A percentile compares a stretch with the other conserved stretches of the same genome.
Conservation (phyloP, 2,113 vertebrate species). For the Caracal caracal region DNA sequence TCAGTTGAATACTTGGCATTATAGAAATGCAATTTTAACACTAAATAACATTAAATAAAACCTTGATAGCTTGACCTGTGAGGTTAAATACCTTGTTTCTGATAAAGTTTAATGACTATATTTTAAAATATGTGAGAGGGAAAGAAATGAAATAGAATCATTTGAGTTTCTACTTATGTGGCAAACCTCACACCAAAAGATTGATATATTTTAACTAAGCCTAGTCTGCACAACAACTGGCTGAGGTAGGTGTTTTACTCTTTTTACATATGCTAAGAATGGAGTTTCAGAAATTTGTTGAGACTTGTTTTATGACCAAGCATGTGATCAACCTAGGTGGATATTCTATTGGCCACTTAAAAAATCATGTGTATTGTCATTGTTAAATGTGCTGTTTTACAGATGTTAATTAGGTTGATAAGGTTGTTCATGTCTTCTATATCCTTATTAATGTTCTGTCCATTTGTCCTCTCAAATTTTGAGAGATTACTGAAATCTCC, state of each 20-base stretch:
- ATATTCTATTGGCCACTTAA: not conserved
- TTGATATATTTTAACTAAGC: not conserved
- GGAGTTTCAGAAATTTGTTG: not conserved
- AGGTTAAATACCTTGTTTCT: not conserved
- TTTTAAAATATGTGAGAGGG: not conserved
- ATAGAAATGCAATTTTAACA: constrained; percentile 41
- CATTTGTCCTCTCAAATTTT: not conserved
- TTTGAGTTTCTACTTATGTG: not conserved
- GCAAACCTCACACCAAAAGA: not conserved
- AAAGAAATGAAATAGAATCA: not conserved
- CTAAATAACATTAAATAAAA: not conserved
- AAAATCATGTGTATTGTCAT: not conserved
- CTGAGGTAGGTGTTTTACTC: not conserved
- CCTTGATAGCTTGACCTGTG: not conserved
- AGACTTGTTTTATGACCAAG: not conserved
- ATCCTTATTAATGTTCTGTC: not conserved
- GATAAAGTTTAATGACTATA: not conserved
- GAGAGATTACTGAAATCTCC: not conserved
- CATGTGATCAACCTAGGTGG: not conserved
- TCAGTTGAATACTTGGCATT: constrained; percentile 3
- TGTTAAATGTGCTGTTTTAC: not conserved
- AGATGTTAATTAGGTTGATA: not conserved
- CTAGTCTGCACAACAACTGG: not conserved
- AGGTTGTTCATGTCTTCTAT: not conserved
- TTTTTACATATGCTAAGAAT: not conserved